Base-by-base conservation (phyloP, 2,113 vertebrate genomes). In the Naja naja region DNA sequence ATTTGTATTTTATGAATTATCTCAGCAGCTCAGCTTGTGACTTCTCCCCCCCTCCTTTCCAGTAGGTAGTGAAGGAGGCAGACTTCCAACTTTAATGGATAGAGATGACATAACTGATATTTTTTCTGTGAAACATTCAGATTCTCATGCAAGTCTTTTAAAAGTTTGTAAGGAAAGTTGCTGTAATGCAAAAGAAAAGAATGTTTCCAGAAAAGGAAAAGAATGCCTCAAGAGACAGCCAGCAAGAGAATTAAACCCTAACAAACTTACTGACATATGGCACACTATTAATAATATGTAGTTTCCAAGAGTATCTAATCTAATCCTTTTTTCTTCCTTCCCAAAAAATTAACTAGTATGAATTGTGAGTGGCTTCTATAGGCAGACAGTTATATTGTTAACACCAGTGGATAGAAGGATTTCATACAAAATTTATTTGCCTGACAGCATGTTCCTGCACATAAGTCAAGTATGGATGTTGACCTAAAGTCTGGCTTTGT, bases 1-100 rank as follows among this genome's bases (percentile, higher is more conserved):
- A 92, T 96, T 94, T 16, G 93, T 89, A 93, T 91, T 47, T 8
- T 90, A 6, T 94, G 27, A 20, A 93, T 94, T 95, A 94, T 87
- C 93, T 94, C 92, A 92, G 11, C 20, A 94, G 2, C 90, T 22
- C 18, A 90, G 49, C 90, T 18, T 54, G 18, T 4, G 25, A 93
- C 20, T 1, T 6, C 5, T 87, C 11, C 49, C 49, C 11, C 10
- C 8, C 1, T 7, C 47, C 92, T 7, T 58, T 85, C n/a, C 53
- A 91, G 34, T 6, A 11, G 56, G 0, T 89, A 27, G 85, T 3
- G 43, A 3, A 39, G 49, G 27, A 87, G 85, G 34, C 11, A 89
- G 6, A 18, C 23, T 86, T 89, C 30, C 3, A 10, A 4, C 9
- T 93, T 95, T 96, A 88, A 93, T 91, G 94, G 49, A n/a, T 95